Evolutionary conservation across 2,888 invertebrate genomes (phyloP), one percentile per base, ranked within the genome.

Genomic region (Lissocephala sabroskyi): DNA sequence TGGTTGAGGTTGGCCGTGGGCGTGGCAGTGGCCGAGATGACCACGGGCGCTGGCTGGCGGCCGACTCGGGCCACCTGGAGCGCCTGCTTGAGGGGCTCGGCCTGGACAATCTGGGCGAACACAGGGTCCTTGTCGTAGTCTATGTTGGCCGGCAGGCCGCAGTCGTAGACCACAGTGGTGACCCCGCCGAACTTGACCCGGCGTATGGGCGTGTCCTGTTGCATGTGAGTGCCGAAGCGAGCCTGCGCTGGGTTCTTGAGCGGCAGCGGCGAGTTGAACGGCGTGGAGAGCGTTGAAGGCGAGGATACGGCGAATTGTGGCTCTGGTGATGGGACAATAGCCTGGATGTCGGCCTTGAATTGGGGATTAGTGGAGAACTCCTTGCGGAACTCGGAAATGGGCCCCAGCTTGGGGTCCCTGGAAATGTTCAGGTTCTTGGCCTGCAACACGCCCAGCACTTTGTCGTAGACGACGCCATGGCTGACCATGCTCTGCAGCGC

Each of bases 381-480:
- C n/a, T 87, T 87, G 23, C 88, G 86, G 66, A 89, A 88, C 11
- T 87, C 84, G 42, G 87, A 85, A 13, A 89, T 88, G 0, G 89
- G 88, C 35, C 87, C 86, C 26, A 89, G 70, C 52, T 87, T 86
- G 0, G 88, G 87, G 76, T 89, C 89, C 54, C 86, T 85, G 1
- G 86, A 81, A 11, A 88, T 83, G 10, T 88, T 86, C 49, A 88
- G 82, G 56, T 87, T 87, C 50, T 88, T 85, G 39, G 86, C 86
- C 53, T 84, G 84, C n/a, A 89, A 74, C 47, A 86, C 83, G 46
- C 86, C 87, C 45, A 89, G 80, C n/a, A 89, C 79, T 66, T 87
- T 87, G 51, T 89, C 89, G 57, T 89, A 89, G 14, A 88, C 84
- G 1, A 87, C 86, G 0, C 88, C 89, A 62, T 88, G 87, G 65